phyloP scores from a whole-genome alignment of 2,888 invertebrate species.

The Diarsia mendica region DNA sequence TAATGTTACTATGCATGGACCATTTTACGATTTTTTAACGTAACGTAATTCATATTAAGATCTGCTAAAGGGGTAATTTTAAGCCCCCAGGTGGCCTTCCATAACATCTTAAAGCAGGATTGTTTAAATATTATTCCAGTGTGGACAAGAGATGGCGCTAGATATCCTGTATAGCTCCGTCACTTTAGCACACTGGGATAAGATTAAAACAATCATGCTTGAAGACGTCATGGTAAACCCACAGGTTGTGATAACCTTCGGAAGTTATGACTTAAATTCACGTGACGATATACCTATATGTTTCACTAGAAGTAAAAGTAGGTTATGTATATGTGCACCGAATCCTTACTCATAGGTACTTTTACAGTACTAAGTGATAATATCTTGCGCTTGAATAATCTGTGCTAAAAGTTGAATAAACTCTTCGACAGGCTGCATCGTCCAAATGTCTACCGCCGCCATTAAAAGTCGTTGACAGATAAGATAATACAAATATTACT shows the following conservation, averaged over 20 bases:
- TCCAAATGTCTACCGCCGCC: constrained; percentile 11
- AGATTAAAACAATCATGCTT: too few relatives aligned
- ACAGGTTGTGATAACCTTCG: constrained; percentile 37
- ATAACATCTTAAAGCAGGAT: too few relatives aligned
- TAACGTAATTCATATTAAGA: too few relatives aligned
- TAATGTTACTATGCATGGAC: too few relatives aligned
- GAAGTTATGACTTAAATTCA: constrained; percentile 24
- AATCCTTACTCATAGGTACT: constrained; percentile 5
- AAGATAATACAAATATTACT: constrained; percentile 39
- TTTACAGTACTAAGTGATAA: constrained; percentile 4
- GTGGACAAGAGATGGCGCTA: too few relatives aligned
- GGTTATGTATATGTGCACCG: not conserved
- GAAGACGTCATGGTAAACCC: too few relatives aligned
- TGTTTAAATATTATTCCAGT: too few relatives aligned
- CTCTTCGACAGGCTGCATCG: constrained; percentile 25
- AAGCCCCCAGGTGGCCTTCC: too few relatives aligned
- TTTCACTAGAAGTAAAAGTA: constrained; percentile 1
- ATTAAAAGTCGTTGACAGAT: constrained; percentile 56
- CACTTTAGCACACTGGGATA: too few relatives aligned
- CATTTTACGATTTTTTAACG: too few relatives aligned
- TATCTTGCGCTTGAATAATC: constrained; percentile 29
- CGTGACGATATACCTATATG: constrained; percentile 1
- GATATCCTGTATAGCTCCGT: too few relatives aligned
- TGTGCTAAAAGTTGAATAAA: constrained; percentile 57
- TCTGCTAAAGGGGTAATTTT: too few relatives aligned